Percentiles rank a stretch among this genome's conserved stretches.
Evolutionary conservation across 2,888 invertebrate genomes (phyloP).

Genomic region (Mesochorus sp.): DNA sequence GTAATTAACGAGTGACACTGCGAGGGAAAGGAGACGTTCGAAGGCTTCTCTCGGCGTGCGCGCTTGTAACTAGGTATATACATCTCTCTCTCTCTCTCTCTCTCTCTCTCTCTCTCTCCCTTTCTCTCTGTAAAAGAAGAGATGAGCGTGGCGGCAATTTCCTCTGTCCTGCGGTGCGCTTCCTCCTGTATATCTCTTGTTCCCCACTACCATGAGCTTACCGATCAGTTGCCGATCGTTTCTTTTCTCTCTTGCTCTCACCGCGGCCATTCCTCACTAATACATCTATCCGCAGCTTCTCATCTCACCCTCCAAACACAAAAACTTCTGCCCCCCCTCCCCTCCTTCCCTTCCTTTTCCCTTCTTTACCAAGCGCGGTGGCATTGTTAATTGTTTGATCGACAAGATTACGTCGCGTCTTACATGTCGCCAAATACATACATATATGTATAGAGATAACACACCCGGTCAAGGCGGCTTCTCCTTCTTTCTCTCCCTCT

Average conservation of each 20-base stretch:
- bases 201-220: constrained; percentile 39
- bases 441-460: constrained; percentile 32
- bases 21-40: constrained; percentile 76
- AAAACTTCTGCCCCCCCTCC: constrained; percentile 29
- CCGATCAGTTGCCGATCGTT: constrained; percentile 57
- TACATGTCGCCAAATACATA: constrained; percentile 77
- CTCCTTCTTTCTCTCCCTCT: constrained; percentile 19
- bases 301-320: constrained; percentile 59
- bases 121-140: constrained; percentile 49
- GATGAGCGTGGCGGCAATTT: constrained; percentile 64
- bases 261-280: constrained; percentile 31
- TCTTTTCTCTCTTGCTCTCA: constrained; percentile 26
- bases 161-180: constrained; percentile 67
- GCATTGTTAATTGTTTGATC: constrained; percentile 82
- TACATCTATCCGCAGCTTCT: constrained; percentile 63
- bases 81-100: constrained; percentile 25
- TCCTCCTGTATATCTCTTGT: constrained; percentile 64
- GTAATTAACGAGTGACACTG: constrained; percentile 81
- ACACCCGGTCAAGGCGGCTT: constrained; percentile 34
- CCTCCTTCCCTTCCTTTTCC: constrained; percentile 34
- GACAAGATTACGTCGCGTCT: constrained; percentile 81
- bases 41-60: constrained; percentile 44
- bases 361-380: constrained; percentile 63
- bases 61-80: constrained; percentile 26
- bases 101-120: neutral